phyloP scores from a whole-genome alignment of 2,113 vertebrate species.

The Sinocyclocheilus rhinocerous region DNA sequence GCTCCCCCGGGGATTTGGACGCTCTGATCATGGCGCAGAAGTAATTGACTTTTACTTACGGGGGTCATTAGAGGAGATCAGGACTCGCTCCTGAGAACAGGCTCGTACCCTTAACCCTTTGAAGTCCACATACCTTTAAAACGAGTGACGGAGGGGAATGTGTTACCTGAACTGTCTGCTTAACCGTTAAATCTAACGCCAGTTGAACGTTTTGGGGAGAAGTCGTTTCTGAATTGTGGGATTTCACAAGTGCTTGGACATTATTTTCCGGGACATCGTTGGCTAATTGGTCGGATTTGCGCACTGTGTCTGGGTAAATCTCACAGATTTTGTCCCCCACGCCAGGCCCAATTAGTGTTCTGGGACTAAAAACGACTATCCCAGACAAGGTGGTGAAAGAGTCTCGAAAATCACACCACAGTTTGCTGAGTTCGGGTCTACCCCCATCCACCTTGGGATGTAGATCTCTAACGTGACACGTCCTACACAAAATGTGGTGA shows the following conservation, averaged over 20 bases:
- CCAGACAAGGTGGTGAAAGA: constrained; percentile 54
- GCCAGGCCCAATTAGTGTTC: constrained; percentile 51
- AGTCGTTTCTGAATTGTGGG: constrained; percentile 17
- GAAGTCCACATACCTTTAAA: constrained; percentile 62
- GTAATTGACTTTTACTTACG: constrained; percentile 78
- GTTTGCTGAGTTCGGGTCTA: constrained; percentile 26
- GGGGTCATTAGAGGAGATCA: constrained; percentile 76
- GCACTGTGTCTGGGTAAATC: constrained; percentile 47
- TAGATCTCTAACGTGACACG: neutral
- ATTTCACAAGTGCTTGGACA: constrained; percentile 63
- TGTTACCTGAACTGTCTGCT: constrained; percentile 26
- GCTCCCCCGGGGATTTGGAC: constrained; percentile 64
- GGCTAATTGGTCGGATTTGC: constrained; percentile 66
- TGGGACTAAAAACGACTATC: constrained; percentile 47
- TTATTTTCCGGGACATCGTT: constrained; percentile 57
- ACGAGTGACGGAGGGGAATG: constrained; percentile 10
- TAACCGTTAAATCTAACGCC: constrained; percentile 52
- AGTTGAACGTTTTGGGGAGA: neutral
- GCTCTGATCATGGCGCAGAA: constrained; percentile 78
- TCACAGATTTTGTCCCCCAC: constrained; percentile 48
- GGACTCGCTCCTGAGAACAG: constrained; percentile 61
- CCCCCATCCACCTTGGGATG: neutral
- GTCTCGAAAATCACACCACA: constrained; percentile 35
- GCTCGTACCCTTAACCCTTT: constrained; percentile 71
- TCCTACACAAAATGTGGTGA: neutral